Conservation (phyloP, 2,113 vertebrate genomes). For the Strigops habroptila region DNA sequence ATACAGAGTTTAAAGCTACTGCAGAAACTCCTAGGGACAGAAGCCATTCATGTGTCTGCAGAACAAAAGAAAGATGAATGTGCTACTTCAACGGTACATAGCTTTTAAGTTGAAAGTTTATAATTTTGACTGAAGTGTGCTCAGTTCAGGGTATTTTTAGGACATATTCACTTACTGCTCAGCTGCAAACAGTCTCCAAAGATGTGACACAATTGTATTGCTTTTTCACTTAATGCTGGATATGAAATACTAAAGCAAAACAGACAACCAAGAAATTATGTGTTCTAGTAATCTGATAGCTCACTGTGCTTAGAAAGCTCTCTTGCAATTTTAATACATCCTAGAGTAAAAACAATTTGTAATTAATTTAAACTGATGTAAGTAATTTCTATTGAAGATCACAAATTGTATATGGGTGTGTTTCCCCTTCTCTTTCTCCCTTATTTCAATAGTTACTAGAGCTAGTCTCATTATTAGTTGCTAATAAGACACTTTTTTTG, state of each 20-base stretch:
- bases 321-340: neutral
- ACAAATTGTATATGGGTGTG: neutral
- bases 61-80: neutral
- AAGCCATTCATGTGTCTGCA: neutral
- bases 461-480: neutral
- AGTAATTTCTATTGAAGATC: neutral
- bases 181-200: neutral
- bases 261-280: neutral
- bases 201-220: neutral
- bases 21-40: neutral
- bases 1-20: neutral
- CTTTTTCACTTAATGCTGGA: neutral
- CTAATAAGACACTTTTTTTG: neutral
- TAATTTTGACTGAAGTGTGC: neutral
- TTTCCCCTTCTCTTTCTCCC: neutral
- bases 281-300: neutral
- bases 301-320: neutral
- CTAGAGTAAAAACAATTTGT: neutral
- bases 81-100: neutral
- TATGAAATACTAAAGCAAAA: neutral
- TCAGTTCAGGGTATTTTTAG: neutral
- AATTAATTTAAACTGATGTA: neutral
- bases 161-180: neutral
- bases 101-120: neutral
- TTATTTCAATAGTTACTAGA: neutral